These are phyloP conservation scores for Boloria selene DNA, from an alignment of 2,888 invertebrate species.

Conservation along the genomic window DNA sequence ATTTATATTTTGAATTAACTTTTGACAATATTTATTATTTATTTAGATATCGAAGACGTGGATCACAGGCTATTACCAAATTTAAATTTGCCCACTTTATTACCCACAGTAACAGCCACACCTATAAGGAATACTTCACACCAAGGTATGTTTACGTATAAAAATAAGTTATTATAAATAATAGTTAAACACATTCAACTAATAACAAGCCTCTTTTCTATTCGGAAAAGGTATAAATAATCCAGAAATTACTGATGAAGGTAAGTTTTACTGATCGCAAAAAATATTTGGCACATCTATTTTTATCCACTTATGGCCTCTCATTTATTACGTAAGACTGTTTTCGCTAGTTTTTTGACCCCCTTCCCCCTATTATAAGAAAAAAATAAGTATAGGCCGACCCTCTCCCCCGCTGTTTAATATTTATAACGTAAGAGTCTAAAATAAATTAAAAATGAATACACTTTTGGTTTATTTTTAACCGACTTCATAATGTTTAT, in stretches of 20 bases:
- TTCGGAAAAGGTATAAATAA: constrained; percentile 27
- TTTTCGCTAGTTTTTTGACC: too few species aligned
- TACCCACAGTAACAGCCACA: constrained; percentile 43
- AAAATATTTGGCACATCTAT: background rate
- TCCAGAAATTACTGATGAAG: constrained; percentile 30
- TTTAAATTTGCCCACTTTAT: constrained; percentile 50
- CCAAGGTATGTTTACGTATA: constrained; percentile 38
- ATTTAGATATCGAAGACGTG: constrained; percentile 70
- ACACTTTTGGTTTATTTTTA: too few species aligned
- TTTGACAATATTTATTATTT: background rate
- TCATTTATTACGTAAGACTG: too few species aligned
- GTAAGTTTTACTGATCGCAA: constrained; percentile 29
- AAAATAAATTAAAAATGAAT: too few species aligned
- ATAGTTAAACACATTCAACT: background rate
- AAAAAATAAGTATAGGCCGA: too few species aligned
- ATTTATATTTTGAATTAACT: background rate
- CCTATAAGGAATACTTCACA: constrained; percentile 48
- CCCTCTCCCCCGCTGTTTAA: too few species aligned
- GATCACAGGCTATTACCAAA: constrained; percentile 66
- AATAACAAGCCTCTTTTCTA: constrained; percentile 14
- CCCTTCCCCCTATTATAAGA: too few species aligned
- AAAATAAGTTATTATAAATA: background rate
- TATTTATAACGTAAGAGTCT: too few species aligned
- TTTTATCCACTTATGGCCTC: too few species aligned
- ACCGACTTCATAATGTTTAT: too few species aligned